Percentiles rank a stretch among this genome's conserved stretches.
These are phyloP conservation scores for Pseudorhiza aurosa DNA, from an alignment of 30 jellyfish, hydroid and myxozoan genomes.

Conservation along the genomic window DNA sequence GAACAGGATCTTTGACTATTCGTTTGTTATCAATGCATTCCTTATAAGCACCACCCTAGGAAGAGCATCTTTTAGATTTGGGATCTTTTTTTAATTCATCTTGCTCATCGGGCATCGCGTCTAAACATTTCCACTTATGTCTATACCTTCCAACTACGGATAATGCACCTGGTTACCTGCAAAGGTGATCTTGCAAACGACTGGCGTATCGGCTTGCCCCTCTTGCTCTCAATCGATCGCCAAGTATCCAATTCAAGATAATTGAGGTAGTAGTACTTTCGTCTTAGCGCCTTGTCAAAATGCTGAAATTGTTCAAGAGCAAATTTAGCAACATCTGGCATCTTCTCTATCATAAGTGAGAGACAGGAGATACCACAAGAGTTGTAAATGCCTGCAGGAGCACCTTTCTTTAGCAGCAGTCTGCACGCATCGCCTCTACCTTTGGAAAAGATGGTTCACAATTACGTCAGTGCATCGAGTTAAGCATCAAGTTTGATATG, in stretches of 20 bases:
- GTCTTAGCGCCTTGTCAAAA: constrained; percentile 73
- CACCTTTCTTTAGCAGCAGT: constrained; percentile 78
- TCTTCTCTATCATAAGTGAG: constrained; percentile 74
- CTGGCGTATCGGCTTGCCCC: constrained; percentile 69
- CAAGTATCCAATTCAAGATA: constrained; percentile 73
- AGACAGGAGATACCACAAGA: constrained; percentile 85
- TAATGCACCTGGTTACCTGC: constrained; percentile 74
- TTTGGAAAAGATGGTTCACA: neutral
- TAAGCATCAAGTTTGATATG: no score
- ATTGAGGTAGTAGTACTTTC: constrained; percentile 65
- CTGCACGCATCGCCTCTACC: constrained; percentile 89
- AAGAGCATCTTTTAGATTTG: no score
- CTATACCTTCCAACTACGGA: no score
- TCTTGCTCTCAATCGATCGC: constrained; percentile 38
- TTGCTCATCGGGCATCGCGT: no score
- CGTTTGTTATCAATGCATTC: no score
- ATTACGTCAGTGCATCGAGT: no score
- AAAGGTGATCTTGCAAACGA: constrained; percentile 82
- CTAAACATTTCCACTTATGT: no score
- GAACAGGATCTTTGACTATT: no score
- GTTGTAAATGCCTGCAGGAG: constrained; percentile 96
- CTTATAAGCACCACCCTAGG: no score
- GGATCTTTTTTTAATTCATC: no score
- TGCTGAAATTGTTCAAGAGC: constrained; percentile 86
- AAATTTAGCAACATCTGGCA: constrained; percentile 97